Evolutionary conservation across 1,140 invertebrate genomes (phyloP).

Genomic region (Microplitis mediator): DNA sequence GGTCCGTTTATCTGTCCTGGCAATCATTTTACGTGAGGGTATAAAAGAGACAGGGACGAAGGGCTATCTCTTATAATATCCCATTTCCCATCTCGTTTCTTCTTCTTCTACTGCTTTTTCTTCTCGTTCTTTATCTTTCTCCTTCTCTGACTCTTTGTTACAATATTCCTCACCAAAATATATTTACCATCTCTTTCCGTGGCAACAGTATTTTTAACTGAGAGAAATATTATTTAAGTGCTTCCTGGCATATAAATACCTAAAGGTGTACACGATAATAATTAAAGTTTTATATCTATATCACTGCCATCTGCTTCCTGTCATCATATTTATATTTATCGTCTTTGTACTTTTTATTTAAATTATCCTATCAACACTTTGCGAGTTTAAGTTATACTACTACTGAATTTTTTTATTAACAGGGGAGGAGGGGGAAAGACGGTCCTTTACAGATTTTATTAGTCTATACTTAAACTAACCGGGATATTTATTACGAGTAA

Average conservation of each 20-base stretch:
- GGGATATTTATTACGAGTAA: too few relatives aligned
- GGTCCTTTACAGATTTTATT: too few relatives aligned
- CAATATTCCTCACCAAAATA: background rate
- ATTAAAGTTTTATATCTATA: conserved; percentile 54
- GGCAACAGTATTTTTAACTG: conserved; percentile 39
- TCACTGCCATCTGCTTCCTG: conserved; percentile 24
- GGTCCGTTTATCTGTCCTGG: conserved; percentile 24
- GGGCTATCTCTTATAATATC: conserved; percentile 18
- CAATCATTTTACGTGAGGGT: conserved; percentile 18
- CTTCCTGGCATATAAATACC: conserved; percentile 62
- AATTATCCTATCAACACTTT: background rate
- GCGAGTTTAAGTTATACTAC: background rate
- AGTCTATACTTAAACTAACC: too few relatives aligned
- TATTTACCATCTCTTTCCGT: background rate
- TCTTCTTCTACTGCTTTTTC: background rate
- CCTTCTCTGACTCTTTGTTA: background rate
- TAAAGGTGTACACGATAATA: conserved; percentile 57
- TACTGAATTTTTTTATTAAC: too few relatives aligned
- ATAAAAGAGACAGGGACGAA: background rate
- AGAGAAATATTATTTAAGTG: conserved; percentile 63
- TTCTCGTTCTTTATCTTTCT: background rate
- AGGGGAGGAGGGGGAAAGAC: too few relatives aligned
- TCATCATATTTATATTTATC: conserved; percentile 16
- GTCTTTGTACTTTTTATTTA: background rate
- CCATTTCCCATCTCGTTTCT: conserved; percentile 19